These are phyloP conservation scores for Andricus grossulariae DNA, from an alignment of 1,140 invertebrate species.

Conservation along the genomic window DNA sequence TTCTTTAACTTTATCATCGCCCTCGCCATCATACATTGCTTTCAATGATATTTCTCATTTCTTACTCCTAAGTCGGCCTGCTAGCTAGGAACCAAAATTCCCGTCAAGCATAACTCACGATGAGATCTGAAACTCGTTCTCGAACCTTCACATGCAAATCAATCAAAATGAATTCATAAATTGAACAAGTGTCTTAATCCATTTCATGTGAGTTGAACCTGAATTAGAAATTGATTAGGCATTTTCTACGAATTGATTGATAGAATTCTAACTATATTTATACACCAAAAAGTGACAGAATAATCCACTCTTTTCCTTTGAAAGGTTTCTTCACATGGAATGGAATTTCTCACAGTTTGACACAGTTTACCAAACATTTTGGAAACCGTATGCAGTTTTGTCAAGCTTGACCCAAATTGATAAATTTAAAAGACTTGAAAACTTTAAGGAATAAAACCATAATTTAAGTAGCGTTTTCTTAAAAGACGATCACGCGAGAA, in stretches of 20 bases:
- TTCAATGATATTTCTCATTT: neutral
- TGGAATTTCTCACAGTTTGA: neutral
- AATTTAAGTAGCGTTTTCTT: slow-evolving; percentile 27
- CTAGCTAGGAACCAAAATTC: slow-evolving; percentile 14
- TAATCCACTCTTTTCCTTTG: too few species aligned
- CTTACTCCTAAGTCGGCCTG: slow-evolving; percentile 11
- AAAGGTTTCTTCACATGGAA: neutral
- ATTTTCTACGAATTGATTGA: too few species aligned
- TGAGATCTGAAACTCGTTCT: neutral
- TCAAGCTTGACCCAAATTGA: slow-evolving; percentile 10
- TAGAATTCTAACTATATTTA: too few species aligned
- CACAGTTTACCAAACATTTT: neutral
- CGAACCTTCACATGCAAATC: slow-evolving; percentile 7
- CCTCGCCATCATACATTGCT: neutral
- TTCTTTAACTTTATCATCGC: neutral
- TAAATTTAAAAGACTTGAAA: slow-evolving; percentile 1
- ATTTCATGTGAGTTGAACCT: neutral
- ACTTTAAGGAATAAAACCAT: slow-evolving; percentile 4
- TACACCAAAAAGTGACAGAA: too few species aligned
- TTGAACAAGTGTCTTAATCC: slow-evolving; percentile 5
- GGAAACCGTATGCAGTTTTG: neutral
- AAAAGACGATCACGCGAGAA: slow-evolving; percentile 2
- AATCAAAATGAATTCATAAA: slow-evolving; percentile 4
- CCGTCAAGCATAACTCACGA: slow-evolving; percentile 10
- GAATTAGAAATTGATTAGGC: too few species aligned